Conservation (phyloP, 1,140 invertebrate genomes). For the Saxidomus purpurata region DNA sequence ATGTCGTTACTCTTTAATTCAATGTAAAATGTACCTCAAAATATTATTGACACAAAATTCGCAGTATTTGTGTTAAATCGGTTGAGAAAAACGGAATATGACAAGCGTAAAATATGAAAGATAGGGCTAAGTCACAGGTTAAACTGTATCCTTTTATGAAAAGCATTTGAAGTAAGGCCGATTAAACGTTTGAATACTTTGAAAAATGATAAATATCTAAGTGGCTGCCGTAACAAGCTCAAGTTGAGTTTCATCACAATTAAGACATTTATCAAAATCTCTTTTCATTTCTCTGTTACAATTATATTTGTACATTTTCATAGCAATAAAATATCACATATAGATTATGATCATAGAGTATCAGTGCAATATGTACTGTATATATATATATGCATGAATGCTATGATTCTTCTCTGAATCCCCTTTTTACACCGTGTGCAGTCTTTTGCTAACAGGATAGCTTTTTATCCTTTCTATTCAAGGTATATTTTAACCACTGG, state of each 20-base stretch:
- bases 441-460: no score
- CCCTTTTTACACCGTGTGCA: no score
- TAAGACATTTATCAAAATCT: not conserved
- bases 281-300: no score
- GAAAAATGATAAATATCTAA: slow-evolving; percentile 10
- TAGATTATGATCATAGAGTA: no score
- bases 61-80: slow-evolving; percentile 24
- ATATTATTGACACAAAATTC: slow-evolving; percentile 44
- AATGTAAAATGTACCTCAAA: not conserved
- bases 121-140: slow-evolving; percentile 10
- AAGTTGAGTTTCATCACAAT: not conserved
- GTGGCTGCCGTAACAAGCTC: not conserved
- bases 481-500: no score
- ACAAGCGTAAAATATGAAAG: slow-evolving; percentile 47
- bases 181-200: slow-evolving; percentile 5
- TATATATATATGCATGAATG: no score
- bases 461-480: no score
- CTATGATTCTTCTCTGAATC: no score
- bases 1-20: slow-evolving; percentile 16
- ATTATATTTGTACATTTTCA: no score
- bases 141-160: slow-evolving; percentile 20
- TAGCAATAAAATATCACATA: no score
- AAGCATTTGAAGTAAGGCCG: not conserved
- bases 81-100: slow-evolving; percentile 40
- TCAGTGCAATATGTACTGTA: no score